These are phyloP conservation scores for Bathynomus jamesi DNA, from an alignment of 1,140 invertebrate species.

Conservation along the genomic window DNA sequence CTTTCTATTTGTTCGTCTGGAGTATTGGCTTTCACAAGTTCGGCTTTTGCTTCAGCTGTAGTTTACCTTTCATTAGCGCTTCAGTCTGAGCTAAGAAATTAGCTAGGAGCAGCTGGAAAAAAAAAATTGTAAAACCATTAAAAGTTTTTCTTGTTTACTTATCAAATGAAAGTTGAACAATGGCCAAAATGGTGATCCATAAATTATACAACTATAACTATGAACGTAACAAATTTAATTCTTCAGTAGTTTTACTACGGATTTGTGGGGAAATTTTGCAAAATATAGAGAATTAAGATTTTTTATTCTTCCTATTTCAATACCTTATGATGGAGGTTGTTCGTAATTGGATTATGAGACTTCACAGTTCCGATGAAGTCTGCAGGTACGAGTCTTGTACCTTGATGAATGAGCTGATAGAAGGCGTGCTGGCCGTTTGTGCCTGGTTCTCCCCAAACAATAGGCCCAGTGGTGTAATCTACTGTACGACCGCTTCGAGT, in stretches of 20 bases:
- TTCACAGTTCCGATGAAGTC: conserved; percentile 93
- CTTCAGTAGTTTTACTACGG: too few species aligned
- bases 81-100: conserved; percentile 99
- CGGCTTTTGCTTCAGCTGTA: conserved; percentile 50
- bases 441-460: conserved; percentile 95
- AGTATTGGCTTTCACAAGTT: conserved; percentile 42
- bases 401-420: conserved; percentile 87
- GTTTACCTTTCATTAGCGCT: conserved; percentile 86
- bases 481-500: conserved; percentile 67
- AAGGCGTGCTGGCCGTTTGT: conserved; percentile 99
- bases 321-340: conserved; percentile 62
- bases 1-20: conserved; percentile 53
- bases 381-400: conserved; percentile 79
- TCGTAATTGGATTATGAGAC: conserved; percentile 84
- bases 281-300: too few species aligned
- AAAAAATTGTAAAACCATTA: conserved; percentile 11
- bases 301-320: too few species aligned
- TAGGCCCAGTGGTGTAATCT: conserved; percentile 77
- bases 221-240: too few species aligned
- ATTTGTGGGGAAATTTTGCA: too few species aligned
- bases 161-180: too few species aligned
- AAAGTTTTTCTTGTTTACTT: too few species aligned
- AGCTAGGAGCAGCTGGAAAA: conserved; percentile 78
- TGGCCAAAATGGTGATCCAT: too few species aligned
- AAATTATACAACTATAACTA: too few species aligned